Base-by-base conservation (phyloP, 2,888 invertebrate species). In the Euzophera pinguis region DNA sequence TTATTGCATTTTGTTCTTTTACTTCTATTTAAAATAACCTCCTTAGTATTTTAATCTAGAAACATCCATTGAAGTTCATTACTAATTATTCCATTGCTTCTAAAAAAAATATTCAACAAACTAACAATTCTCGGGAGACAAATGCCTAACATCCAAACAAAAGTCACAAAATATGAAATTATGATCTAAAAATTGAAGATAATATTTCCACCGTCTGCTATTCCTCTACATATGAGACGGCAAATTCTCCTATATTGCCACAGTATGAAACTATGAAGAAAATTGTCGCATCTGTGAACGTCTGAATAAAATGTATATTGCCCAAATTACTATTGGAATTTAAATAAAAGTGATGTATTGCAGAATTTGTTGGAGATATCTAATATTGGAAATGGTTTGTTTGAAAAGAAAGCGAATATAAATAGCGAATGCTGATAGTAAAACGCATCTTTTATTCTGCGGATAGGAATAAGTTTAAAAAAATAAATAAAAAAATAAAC, bases 211-310 rank as follows among this genome's bases (percentile, higher is more conserved):
- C n/a, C 38, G 38, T 38, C 38, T 6, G 38, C 38, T 14, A 38
- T 38, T 37, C 12, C 38, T 38, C 13, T 13, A 13, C 38, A 38
- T 38, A 38, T 38, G 38, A 38, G 38, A 32, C 32, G 12, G 43
- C 43, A 29, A 45, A 45, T 45, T 45, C 14, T 45, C 13, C 13
- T 22, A 45, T 45, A 45, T 45, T 29, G 43, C 29, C 22, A 9
- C 43, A 29, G 32, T 45, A 45, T 29, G 43, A 14, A 38, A 45
- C 43, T 45, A 45, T 45, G 32, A 45, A 45, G 43, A 45, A 45
- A 27, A 41, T n/a, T 45, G 32, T 13, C 29, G 13, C 29, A 13
- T 14, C 3, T 27, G 12, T 3, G 43, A 13, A 45, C 16, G 41
- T n/a, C 1, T 27, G 43, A 45, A 45, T 29, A 45, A 45, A 45